Percentiles rank a stretch among this genome's conserved stretches.
phyloP scores from a whole-genome alignment of 2,113 vertebrate genomes.

The Hippocampus comes region DNA sequence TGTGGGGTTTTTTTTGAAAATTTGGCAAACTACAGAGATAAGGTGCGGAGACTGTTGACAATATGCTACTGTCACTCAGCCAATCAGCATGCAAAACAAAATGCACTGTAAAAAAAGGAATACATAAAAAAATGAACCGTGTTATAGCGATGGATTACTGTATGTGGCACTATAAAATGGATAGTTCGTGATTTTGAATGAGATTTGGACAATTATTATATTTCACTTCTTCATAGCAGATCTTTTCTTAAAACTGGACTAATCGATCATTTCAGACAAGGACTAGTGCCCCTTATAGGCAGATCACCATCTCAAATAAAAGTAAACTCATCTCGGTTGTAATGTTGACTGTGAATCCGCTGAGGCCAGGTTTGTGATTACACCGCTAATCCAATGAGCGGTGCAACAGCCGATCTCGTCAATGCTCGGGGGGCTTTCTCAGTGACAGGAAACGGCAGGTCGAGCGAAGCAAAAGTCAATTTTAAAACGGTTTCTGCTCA shows the following conservation, averaged over 20 bases:
- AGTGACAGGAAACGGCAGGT: conserved; percentile 43
- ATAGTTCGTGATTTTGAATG: too few species aligned
- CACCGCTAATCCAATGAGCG: conserved; percentile 16
- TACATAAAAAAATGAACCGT: too few species aligned
- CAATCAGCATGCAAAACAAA: too few species aligned
- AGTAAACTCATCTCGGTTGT: not conserved
- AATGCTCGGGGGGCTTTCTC: conserved; percentile 29
- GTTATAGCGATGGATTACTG: too few species aligned
- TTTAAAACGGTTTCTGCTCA: conserved; percentile 55
- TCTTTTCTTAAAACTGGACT: not conserved
- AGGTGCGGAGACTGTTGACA: too few species aligned
- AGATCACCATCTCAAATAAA: not conserved
- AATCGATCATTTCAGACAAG: not conserved
- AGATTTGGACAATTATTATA: not conserved
- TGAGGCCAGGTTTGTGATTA: conserved; percentile 5
- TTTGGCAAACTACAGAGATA: too few species aligned
- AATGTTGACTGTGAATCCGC: conserved; percentile 1
- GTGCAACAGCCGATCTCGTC: conserved; percentile 19
- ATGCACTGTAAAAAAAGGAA: too few species aligned
- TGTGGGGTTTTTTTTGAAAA: too few species aligned
- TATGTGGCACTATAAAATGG: too few species aligned
- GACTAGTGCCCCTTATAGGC: too few species aligned
- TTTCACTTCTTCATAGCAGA: not conserved
- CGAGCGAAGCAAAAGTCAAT: conserved; percentile 55
- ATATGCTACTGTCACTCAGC: too few species aligned